Base-by-base conservation (phyloP, 2,888 invertebrate species). In the Prenolepis imparis region DNA sequence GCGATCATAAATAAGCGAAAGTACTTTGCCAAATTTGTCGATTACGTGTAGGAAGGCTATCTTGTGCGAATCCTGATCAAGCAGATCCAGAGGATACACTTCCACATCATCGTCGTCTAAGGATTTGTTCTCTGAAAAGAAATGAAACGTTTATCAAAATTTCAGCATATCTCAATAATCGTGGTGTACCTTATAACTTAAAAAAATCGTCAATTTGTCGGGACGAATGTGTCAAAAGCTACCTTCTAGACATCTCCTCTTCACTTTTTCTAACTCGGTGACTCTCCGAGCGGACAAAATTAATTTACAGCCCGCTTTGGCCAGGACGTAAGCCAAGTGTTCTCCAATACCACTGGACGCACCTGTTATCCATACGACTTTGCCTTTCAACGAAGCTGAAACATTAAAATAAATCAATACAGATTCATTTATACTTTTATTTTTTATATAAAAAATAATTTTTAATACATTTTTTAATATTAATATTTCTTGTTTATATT, bases 331-430 rank as follows among this genome's bases (percentile, higher is more conserved):
- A 0, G 98, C 97, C 67, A 97, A 95, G 86, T 96, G 94, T 94
- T 97, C 97, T 3, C 98, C 98, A 86, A 98, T 98, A 18, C 98
- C 98, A 95, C 97, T 97, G 0, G 98, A 98, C 0, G 98, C 97
- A 61, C 98, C 98, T 1, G 97, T 97, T 88, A 98, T 96, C 97
- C 98, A 98, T 1, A 98, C 96, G 4, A 98, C 97, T 94, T 97
- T 96, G 0, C 96, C 96, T 63, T 95, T 94, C 74, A 97, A 94
- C 3, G 94, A 93, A 57, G 95, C 96, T 96, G 84, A 2, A 75
- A 36, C 48, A 15, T 4, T 0, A 28, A 28, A 75, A 83, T 61
- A 61, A 5, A 6, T 18, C 18, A 3, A 11, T 6, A 24, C n/a
- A 28, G n/a, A 12, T 41, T 39, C 12, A 21, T 41, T 41, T 28